phyloP scores from a whole-genome alignment of 2,888 invertebrate genomes.

The Lumbricus terrestris region DNA sequence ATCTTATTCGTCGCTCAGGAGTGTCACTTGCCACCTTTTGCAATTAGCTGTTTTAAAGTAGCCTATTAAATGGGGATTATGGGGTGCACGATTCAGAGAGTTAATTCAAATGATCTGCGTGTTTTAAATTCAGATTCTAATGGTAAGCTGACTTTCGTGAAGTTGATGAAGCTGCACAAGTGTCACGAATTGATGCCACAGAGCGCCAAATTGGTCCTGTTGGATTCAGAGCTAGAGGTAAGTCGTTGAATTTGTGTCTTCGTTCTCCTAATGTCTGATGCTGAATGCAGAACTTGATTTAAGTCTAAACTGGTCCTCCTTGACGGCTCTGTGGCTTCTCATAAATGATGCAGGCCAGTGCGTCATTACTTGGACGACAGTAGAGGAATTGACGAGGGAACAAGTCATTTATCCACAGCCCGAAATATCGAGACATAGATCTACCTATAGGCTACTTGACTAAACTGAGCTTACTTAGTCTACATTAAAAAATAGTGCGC shows the following conservation, averaged over 20 bases:
- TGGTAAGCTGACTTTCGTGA: not conserved
- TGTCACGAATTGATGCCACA: slow-evolving; percentile 22
- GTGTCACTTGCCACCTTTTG: too few relatives aligned
- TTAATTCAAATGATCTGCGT: not conserved
- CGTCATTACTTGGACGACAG: not conserved
- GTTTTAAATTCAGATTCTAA: not conserved
- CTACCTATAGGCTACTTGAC: not conserved
- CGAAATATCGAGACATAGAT: not conserved
- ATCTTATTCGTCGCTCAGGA: too few relatives aligned
- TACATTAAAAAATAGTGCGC: not conserved
- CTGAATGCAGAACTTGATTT: too few relatives aligned
- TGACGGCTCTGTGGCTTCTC: not conserved
- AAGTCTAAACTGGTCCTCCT: not conserved
- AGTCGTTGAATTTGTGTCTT: not conserved
- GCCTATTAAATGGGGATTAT: too few relatives aligned
- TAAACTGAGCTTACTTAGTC: not conserved
- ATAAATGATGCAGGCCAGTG: too few relatives aligned
- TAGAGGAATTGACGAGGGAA: not conserved
- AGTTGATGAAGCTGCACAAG: slow-evolving; percentile 11
- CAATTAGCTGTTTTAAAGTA: not conserved
- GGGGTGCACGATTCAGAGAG: not conserved
- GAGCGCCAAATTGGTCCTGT: slow-evolving; percentile 17
- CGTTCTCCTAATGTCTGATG: not conserved
- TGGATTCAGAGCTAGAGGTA: slow-evolving; percentile 24
- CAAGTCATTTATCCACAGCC: not conserved